Percentiles rank a stretch among this genome's conserved stretches.
Evolutionary conservation across 2,113 vertebrate species (phyloP).

Genomic region (Promerops cafer): DNA sequence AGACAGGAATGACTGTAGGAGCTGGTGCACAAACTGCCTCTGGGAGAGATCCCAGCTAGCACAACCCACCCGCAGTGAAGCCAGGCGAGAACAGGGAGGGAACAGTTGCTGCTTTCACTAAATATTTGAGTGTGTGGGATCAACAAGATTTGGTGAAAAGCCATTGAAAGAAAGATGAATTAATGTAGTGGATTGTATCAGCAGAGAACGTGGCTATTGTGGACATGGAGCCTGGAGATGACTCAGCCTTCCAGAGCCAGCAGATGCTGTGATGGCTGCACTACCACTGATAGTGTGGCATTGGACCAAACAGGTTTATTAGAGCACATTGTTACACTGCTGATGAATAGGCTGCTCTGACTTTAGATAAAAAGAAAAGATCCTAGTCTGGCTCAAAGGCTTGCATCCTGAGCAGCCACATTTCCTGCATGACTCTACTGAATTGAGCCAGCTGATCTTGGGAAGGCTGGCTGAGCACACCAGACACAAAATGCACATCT

Average conservation of each 20-base stretch:
- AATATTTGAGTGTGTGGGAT: background rate
- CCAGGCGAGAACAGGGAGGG: background rate
- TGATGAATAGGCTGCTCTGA: background rate
- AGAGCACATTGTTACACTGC: background rate
- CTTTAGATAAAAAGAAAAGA: background rate
- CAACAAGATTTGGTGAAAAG: background rate
- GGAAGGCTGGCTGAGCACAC: background rate
- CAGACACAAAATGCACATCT: background rate
- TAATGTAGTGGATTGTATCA: background rate
- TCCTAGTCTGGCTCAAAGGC: background rate
- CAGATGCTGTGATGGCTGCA: background rate
- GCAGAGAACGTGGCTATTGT: background rate
- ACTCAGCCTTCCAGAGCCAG: background rate
- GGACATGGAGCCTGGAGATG: background rate
- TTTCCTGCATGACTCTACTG: background rate
- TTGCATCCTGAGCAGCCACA: background rate
- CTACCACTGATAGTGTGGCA: background rate
- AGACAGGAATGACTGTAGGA: background rate
- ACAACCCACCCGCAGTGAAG: background rate
- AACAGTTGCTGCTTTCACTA: slow-evolving; percentile 22
- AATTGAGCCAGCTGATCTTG: background rate
- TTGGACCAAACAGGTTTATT: background rate
- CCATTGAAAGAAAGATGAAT: background rate
- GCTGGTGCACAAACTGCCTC: background rate
- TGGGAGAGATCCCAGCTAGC: background rate